phyloP scores from a whole-genome alignment of 2,888 invertebrate species.

The Nomada fabriciana region DNA sequence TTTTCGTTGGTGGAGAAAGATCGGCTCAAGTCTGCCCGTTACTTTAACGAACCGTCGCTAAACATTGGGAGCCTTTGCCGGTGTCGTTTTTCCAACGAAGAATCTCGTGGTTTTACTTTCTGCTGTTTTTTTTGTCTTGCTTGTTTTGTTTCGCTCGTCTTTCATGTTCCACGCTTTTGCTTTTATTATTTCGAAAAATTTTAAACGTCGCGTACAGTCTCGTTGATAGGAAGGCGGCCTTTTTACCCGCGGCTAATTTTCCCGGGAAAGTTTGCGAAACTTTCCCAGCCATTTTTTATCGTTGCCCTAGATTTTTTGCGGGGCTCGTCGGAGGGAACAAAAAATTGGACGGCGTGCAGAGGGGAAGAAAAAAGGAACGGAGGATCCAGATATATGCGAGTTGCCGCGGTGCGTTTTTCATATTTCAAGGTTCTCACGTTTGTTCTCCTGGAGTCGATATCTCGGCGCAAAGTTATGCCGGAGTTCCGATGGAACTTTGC shows the following conservation, averaged over 20 bases:
- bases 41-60: slow-evolving; percentile 23
- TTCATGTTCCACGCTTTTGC: not conserved
- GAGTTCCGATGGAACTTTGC: not conserved
- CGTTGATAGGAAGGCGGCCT: slow-evolving; percentile 8
- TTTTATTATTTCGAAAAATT: not conserved
- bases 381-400: not conserved
- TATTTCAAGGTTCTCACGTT: slow-evolving; percentile 10
- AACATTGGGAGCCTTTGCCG: too few species aligned
- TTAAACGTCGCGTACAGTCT: slow-evolving; percentile 5
- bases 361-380: not conserved
- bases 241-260: slow-evolving; percentile 24
- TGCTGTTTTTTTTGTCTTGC: not conserved
- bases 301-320: slow-evolving; percentile 2
- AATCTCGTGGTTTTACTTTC: slow-evolving; percentile 1
- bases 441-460: not conserved
- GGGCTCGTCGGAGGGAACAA: not conserved
- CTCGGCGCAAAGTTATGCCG: slow-evolving; percentile 7
- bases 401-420: slow-evolving; percentile 31
- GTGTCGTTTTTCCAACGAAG: not conserved
- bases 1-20: slow-evolving; percentile 2
- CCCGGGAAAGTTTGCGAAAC: slow-evolving; percentile 15
- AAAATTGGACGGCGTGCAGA: not conserved
- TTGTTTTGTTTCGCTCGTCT: not conserved
- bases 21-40: slow-evolving; percentile 1
- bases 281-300: slow-evolving; percentile 32